Percentiles rank a stretch among this genome's conserved stretches.
phyloP scores from a whole-genome alignment of 1,140 invertebrate genomes.

The Meloidogyne floridensis region DNA sequence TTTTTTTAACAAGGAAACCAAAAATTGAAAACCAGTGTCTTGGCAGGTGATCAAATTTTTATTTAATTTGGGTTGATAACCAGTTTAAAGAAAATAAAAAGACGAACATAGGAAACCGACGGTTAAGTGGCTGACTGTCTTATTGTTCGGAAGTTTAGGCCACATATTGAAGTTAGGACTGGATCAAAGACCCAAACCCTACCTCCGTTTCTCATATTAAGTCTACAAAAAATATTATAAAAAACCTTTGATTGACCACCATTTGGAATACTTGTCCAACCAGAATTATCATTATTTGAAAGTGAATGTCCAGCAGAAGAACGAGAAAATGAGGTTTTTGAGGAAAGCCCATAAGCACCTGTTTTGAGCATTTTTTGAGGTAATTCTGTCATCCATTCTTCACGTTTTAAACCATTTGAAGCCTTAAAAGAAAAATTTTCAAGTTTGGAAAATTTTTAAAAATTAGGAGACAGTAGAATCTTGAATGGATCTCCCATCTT shows the following conservation, averaged over 20 bases:
- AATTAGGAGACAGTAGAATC: background rate
- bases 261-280: constrained; percentile 28
- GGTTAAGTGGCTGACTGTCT: no score
- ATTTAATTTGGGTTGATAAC: no score
- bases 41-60: no score
- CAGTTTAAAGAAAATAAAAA: background rate
- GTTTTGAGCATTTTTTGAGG: constrained; percentile 39
- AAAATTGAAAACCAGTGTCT: no score
- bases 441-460: background rate
- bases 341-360: constrained; percentile 33
- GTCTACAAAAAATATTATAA: background rate
- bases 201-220: no score
- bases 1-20: no score
- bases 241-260: constrained; percentile 13
- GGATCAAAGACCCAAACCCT: no score
- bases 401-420: constrained; percentile 30
- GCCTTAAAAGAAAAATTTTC: constrained; percentile 10
- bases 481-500: no score
- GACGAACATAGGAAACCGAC: background rate
- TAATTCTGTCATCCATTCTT: constrained; percentile 49
- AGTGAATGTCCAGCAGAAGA: background rate
- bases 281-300: background rate
- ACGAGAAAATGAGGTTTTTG: constrained; percentile 38
- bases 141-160: no score
- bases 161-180: no score